These are phyloP conservation scores for Colius striatus DNA, from an alignment of 2,113 vertebrate genomes.

Conservation along the genomic window DNA sequence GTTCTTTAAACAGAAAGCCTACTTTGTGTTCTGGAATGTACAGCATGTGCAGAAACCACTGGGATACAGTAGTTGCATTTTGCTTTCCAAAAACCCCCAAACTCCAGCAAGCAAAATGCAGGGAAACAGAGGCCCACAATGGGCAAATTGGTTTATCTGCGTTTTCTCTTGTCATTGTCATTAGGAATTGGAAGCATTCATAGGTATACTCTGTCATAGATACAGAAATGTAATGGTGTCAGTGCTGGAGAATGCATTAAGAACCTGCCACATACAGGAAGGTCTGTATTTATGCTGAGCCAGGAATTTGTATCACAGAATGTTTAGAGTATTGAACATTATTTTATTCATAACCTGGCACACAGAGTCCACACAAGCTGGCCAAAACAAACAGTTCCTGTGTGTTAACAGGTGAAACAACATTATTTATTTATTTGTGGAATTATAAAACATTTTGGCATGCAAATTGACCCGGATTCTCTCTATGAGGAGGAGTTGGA, in stretches of 20 bases:
- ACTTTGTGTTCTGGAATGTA: conserved; percentile 7
- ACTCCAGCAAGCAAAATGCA: neutral
- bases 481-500: neutral
- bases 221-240: neutral
- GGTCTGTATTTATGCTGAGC: conserved; percentile 45
- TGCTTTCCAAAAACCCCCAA: conserved; percentile 24
- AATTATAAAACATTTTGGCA: neutral
- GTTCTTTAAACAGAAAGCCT: conserved; percentile 26
- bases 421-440: conserved; percentile 47
- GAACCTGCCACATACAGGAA: neutral
- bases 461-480: neutral
- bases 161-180: neutral
- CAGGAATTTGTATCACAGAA: conserved; percentile 54
- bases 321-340: conserved; percentile 37
- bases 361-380: neutral
- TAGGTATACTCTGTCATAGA: neutral
- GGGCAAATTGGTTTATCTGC: conserved; percentile 6
- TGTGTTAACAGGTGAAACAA: conserved; percentile 64
- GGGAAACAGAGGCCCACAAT: neutral
- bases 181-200: neutral
- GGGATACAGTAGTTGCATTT: conserved; percentile 35
- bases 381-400: conserved; percentile 37
- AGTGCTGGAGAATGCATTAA: conserved; percentile 31
- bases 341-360: conserved; percentile 46
- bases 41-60: conserved; percentile 38